Evolutionary conservation across 2,797 vertebrate species (phyloP), one percentile per base, ranked within the genome.

Genomic region (Chaetodon trifasciatus): DNA sequence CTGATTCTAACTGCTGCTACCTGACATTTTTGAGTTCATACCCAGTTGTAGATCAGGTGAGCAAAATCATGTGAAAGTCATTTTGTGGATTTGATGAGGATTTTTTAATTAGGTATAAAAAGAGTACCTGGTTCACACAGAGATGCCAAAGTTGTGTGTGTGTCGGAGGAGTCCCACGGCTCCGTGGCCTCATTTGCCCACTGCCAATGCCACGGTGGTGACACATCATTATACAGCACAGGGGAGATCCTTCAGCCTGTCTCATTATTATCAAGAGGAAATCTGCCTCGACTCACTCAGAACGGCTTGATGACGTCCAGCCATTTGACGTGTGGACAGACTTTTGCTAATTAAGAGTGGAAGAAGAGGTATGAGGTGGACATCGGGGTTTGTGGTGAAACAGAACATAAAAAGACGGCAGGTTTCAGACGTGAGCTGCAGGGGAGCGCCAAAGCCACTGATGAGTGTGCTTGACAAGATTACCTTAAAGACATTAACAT

Each of bases 181-280:
- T 81, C 52, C 8, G 53, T 63, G 62, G 79, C 64, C 79, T 84
- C 74, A 78, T 83, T 81, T 64, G 50, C 57, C 74, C 28, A 23
- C 63, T 66, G 62, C 62, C 62, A 10, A 19, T 42, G 40, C 55
- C 63, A 42, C 65, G 0, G 65, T 16, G 68, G 76, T 83, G 86
- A 90, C 89, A 91, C 81, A 73, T 95, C 86, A 87, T 94, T 92
- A 94, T 66, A 81, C 50, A 50, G 83, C 91, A 68, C 90, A 90
- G 90, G 80, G 86, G 88, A 91, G 89, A 82, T 83, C 88, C 79
- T 80, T 66, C 78, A 77, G 49, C 23, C 78, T 39, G 46, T 65
- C 88, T 93, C 91, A 85, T 91, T 91, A 93, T 77, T 63, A 86
- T 86, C 88, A 82, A 82, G 40, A 70, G 49, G 67, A 58, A 70